Evolutionary conservation across 1,140 invertebrate genomes (phyloP).

Genomic region (Colletes gigas): DNA sequence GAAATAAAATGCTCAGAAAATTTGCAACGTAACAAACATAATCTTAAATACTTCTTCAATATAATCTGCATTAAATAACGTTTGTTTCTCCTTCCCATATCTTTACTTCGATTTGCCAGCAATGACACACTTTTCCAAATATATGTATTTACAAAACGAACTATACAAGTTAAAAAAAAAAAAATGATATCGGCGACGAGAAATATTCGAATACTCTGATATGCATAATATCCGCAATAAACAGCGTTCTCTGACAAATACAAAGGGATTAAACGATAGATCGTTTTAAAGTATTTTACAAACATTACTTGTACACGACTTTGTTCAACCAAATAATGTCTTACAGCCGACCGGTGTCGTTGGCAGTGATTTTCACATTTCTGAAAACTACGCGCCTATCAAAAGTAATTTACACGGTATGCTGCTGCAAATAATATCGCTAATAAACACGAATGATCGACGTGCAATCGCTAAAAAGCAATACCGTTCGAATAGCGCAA

Average conservation of each 20-base stretch:
- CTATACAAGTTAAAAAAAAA: neutral
- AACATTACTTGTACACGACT: neutral
- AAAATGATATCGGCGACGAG: neutral
- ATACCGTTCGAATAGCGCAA: neutral
- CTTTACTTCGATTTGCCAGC: neutral
- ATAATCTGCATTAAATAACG: no score
- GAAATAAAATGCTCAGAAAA: neutral
- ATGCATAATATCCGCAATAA: neutral
- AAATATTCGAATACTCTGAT: neutral
- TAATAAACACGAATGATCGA: neutral
- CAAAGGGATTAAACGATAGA: neutral
- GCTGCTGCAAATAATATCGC: neutral
- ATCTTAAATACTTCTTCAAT: no score
- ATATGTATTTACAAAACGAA: neutral
- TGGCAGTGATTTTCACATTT: neutral
- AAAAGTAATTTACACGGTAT: constrained; percentile 2
- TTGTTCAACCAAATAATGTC: neutral
- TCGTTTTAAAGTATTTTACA: neutral
- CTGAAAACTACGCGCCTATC: neutral
- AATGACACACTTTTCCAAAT: no score
- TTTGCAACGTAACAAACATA: no score
- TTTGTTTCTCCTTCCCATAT: neutral
- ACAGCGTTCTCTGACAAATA: neutral
- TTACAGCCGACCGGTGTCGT: neutral
- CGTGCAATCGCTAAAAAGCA: neutral